Evolutionary conservation across 2,888 invertebrate species (phyloP), one percentile per base, ranked within the genome.

Genomic region (Tolmerus cingulatus): DNA sequence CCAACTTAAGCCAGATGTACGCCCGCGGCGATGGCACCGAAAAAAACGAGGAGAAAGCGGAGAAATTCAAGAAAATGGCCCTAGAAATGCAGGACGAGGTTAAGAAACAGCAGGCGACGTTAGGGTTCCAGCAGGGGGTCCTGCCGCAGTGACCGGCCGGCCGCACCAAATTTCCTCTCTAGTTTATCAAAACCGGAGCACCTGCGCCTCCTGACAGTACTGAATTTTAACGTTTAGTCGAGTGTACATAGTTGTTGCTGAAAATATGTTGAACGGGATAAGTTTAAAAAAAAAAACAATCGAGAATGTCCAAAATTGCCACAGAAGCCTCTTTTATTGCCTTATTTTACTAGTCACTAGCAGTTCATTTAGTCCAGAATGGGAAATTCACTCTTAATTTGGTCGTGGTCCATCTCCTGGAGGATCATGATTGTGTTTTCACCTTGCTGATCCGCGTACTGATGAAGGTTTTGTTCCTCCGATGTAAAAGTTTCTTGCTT

Each of bases 1-100:
- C 96, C 0, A 98, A 98, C 93, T 93, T 98, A 0, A 96, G 97
- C 90, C 95, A 96, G 92, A 97, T 98, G 96, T 97, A 97, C 91
- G 94, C 94, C 46, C 95, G 95, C 91, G 98, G 98, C 16, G 97
- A 98, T 89, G 98, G 98, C 1, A 96, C 95, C 0, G 95, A 95
- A 86, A 95, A 96, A 91, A 95, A 96, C 92, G 91, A 93, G 81
- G 94, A 95, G 87, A 93, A 96, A 90, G 95, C 97, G 0, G 95
- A 96, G 87, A 94, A 94, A 89, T 98, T 95, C 91, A 96, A 95
- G 91, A 93, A 95, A 89, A 93, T 95, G 88, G 97, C 97, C 0
- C 90, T 95, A 74, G 95, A 95, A 86, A 93, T 97, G 91, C 95
- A 96, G 90, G 94, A 95, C 23, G 95, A 96, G 89, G 90, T 95